Conservation (phyloP, 2,113 vertebrate genomes). For the Mola mola region DNA sequence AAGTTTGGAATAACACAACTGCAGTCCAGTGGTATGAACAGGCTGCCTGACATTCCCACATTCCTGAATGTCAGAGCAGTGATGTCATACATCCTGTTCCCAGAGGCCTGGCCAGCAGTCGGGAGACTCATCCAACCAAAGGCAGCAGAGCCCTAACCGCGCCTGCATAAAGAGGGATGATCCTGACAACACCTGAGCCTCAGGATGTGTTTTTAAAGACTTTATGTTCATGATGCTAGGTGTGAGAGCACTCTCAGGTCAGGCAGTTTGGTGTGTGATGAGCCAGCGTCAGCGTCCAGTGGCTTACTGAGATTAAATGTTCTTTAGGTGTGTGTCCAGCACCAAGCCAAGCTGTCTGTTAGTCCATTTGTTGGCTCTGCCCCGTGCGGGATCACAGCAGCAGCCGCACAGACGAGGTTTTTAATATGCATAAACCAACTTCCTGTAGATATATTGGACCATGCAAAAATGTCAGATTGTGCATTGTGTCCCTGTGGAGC, state of each 20-base stretch:
- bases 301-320: conserved; percentile 62
- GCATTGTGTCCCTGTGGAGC: conserved; percentile 30
- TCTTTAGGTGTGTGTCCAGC: conserved; percentile 57
- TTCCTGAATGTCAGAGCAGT: conserved; percentile 76
- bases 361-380: conserved; percentile 54
- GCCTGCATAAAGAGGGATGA: conserved; percentile 26
- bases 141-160: conserved; percentile 22
- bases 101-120: conserved; percentile 64
- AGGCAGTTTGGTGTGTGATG: conserved; percentile 47
- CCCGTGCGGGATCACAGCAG: conserved; percentile 52
- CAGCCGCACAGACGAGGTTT: conserved; percentile 13
- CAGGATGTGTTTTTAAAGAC: conserved; percentile 47
- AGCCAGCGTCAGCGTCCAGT: conserved; percentile 50
- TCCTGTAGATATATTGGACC: conserved; percentile 50
- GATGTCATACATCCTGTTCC: conserved; percentile 81
- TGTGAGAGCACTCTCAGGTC: no score
- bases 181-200: conserved; percentile 22
- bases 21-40: conserved; percentile 51
- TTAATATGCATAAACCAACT: conserved; percentile 55
- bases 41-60: conserved; percentile 73
- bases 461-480: conserved; percentile 52
- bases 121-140: conserved; percentile 67
- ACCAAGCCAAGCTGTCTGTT: conserved; percentile 52
- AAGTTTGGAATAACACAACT: conserved; percentile 17
- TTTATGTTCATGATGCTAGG: no score